These are phyloP conservation scores for Pangasius djambal DNA, from an alignment of 2,797 vertebrate genomes.

Conservation along the genomic window DNA sequence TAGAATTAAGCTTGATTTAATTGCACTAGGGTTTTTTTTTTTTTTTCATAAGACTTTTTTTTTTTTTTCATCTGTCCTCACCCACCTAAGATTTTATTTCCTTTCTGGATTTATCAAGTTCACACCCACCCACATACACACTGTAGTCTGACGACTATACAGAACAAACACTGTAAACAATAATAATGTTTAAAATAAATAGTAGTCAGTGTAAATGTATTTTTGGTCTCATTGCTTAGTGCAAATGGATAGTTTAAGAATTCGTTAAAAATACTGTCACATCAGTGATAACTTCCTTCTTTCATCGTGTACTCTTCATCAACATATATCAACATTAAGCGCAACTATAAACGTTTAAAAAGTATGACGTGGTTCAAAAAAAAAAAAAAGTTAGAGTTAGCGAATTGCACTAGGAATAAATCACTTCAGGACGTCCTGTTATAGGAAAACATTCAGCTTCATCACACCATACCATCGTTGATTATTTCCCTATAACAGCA, in stretches of 20 bases:
- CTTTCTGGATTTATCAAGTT: slow-evolving; percentile 47
- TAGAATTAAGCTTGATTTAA: slow-evolving; percentile 87
- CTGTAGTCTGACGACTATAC: background rate
- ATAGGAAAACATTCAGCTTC: background rate
- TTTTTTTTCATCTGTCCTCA: slow-evolving; percentile 33
- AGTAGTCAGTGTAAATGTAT: background rate
- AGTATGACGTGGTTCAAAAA: background rate
- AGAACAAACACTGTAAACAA: background rate
- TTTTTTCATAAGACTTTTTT: slow-evolving; percentile 49
- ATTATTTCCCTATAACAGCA: background rate
- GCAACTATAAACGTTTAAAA: background rate
- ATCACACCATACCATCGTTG: background rate
- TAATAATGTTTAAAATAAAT: background rate
- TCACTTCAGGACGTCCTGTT: background rate
- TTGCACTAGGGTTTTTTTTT: slow-evolving; percentile 58
- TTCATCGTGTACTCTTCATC: background rate
- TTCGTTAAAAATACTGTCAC: background rate
- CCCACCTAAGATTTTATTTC: slow-evolving; percentile 51
- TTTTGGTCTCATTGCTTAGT: background rate
- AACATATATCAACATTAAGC: background rate
- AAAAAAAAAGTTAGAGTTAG: background rate
- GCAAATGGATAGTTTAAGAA: background rate
- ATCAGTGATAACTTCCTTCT: background rate
- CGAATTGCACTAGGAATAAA: too few relatives aligned
- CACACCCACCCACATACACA: background rate